Evolutionary conservation across 2,113 vertebrate species (phyloP).

Genomic region (Calidris pugnax): DNA sequence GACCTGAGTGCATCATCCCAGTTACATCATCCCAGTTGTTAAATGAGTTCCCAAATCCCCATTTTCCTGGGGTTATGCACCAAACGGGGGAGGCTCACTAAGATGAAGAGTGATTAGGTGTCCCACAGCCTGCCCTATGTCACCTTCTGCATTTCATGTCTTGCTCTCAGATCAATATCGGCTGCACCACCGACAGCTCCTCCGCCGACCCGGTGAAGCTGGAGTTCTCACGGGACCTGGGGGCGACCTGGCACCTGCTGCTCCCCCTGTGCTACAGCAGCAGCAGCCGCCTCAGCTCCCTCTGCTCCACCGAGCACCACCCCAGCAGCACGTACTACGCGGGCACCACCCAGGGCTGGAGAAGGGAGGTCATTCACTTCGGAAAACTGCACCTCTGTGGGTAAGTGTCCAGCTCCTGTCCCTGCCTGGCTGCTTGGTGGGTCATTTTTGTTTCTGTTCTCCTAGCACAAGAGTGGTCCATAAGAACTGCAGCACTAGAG

Average conservation of each 20-base stretch:
- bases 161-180: constrained; percentile 88
- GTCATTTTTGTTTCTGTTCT: not conserved
- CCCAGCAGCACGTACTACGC: constrained; percentile 93
- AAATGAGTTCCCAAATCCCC: not conserved
- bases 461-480: fast-evolving
- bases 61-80: not conserved
- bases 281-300: constrained; percentile 84
- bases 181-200: constrained; percentile 93
- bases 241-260: constrained; percentile 94
- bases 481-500: not conserved
- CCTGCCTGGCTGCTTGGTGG: not conserved
- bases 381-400: constrained; percentile 94
- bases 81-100: not conserved
- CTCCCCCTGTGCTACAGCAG: constrained; percentile 93
- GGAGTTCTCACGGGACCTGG: constrained; percentile 95
- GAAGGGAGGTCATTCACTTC: constrained; percentile 91
- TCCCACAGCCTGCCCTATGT: not conserved
- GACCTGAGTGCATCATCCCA: not conserved
- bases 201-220: constrained; percentile 86
- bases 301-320: constrained; percentile 95
- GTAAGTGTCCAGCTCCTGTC: constrained; percentile 71
- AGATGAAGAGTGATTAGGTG: not conserved
- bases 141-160: constrained; percentile 7
- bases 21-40: not conserved
- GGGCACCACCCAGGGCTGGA: constrained; percentile 93